These are phyloP conservation scores for Acanthoscelides obtectus DNA, from an alignment of 2,888 invertebrate genomes.

Conservation along the genomic window DNA sequence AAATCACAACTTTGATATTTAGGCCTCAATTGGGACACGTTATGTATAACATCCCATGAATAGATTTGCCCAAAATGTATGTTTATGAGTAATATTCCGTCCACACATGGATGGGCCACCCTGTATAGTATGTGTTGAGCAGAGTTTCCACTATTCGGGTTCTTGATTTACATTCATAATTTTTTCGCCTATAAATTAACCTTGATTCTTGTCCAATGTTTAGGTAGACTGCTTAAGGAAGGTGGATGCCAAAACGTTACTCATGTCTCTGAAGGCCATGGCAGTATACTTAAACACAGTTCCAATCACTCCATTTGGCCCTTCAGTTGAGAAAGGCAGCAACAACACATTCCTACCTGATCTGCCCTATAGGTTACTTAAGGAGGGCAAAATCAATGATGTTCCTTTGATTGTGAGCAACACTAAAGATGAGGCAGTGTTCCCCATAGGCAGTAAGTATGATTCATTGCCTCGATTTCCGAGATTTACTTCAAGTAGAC, in stretches of 20 bases:
- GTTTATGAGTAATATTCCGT: no score
- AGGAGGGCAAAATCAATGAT: conserved; percentile 56
- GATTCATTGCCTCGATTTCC: no score
- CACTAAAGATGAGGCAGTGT: conserved; percentile 68
- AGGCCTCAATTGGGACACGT: no score
- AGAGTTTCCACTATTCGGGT: no score
- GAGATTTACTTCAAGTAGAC: no score
- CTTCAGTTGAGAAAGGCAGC: conserved; percentile 40
- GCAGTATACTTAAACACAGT: conserved; percentile 53
- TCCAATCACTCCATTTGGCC: conserved; percentile 36
- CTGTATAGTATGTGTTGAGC: no score
- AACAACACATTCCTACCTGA: conserved; percentile 63
- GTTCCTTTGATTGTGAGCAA: conserved; percentile 66
- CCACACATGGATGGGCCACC: no score
- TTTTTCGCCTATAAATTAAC: no score
- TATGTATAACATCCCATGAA: no score
- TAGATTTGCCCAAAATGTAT: no score
- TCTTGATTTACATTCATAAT: no score
- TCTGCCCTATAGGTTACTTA: conserved; percentile 59
- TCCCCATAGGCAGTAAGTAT: conserved; percentile 59
- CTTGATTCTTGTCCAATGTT: not conserved
- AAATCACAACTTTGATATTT: no score
- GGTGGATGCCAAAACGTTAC: conserved; percentile 55
- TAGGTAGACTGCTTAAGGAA: conserved; percentile 55
- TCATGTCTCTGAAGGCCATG: conserved; percentile 53